Evolutionary conservation across 2,113 vertebrate genomes (phyloP), one percentile per base, ranked within the genome.

Genomic region (Pseudopipra pipra): DNA sequence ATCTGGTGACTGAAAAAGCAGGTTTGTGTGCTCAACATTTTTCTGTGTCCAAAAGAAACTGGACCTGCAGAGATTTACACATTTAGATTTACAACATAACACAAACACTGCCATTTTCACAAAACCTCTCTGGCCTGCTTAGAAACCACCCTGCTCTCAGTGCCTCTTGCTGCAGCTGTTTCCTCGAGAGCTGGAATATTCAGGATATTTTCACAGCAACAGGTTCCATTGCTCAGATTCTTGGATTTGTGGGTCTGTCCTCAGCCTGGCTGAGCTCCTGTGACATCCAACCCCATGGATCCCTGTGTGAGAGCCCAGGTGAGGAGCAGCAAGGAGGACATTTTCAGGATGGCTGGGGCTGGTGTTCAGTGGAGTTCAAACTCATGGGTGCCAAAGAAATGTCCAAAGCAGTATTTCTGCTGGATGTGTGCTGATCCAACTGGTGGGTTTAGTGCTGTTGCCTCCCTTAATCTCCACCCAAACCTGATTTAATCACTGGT

Each of bases 281-380:
- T 83, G 72, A 77, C 72, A 41, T 22, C 16, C 14, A 51, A 73
- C 75, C 65, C 46, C 37, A 7, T 44, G 79, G 62, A 43, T 12
- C 74, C 79, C 4, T 14, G 83, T 11, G 6, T 27, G 78, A 95
- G 83, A 37, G 44, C 71, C 19, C 12, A 84, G 84, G 78, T 96
- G 90, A 77, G 74, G 88, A 96, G 86, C 66, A 92, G 79, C 61
- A 47, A 80, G 77, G 76, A 90, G 85, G 91, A 79, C 55, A 62
- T 49, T 59, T 77, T 11, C 12, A 13, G 91, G 85, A 10, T 43
- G 80, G n/a, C 39, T 44, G 56, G 80, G 86, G 62, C 15, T 1
- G 12, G 15, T 68, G 67, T 85, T 91, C 61, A 66, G 91, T 79
- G 35, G 35, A 52, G 54, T 49, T 44, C 33, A 25, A 65, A 46